Evolutionary conservation across 2,888 invertebrate species (phyloP).

Genomic region (Spilarctia lutea): DNA sequence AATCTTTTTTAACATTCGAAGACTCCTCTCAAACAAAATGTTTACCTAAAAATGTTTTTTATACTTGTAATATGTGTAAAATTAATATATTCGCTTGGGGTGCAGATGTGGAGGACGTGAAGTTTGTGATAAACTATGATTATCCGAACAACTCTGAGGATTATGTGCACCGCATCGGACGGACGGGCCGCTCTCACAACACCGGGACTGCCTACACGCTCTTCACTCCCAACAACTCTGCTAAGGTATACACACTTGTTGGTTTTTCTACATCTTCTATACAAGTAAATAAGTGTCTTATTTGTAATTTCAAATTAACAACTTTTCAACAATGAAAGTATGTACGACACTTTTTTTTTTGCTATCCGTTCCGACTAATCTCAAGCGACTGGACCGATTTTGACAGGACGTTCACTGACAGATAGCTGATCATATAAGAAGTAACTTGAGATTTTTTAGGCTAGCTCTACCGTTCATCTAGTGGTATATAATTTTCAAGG

Average conservation of each 20-base stretch:
- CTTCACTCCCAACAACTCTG: slow-evolving; percentile 96
- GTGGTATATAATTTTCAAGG: too few species aligned
- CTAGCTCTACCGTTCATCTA: too few species aligned
- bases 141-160: slow-evolving; percentile 99
- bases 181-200: slow-evolving; percentile 96
- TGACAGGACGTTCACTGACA: too few species aligned
- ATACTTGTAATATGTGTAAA: neutral
- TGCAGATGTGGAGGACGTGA: slow-evolving; percentile 99
- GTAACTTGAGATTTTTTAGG: too few species aligned
- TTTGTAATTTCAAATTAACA: too few species aligned
- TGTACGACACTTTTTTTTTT: too few species aligned
- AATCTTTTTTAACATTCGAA: neutral
- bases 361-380: too few species aligned
- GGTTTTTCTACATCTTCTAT: neutral
- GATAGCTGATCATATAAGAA: too few species aligned
- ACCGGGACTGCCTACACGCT: slow-evolving; percentile 98
- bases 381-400: too few species aligned
- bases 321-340: too few species aligned
- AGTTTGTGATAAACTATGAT: slow-evolving; percentile 99
- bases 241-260: slow-evolving; percentile 86
- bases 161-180: slow-evolving; percentile 98
- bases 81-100: slow-evolving; percentile 10
- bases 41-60: neutral
- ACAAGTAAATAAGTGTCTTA: too few species aligned
- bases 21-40: neutral